Base-by-base conservation (phyloP, 2,797 vertebrate species). In the Distichodus sexfasciatus region DNA sequence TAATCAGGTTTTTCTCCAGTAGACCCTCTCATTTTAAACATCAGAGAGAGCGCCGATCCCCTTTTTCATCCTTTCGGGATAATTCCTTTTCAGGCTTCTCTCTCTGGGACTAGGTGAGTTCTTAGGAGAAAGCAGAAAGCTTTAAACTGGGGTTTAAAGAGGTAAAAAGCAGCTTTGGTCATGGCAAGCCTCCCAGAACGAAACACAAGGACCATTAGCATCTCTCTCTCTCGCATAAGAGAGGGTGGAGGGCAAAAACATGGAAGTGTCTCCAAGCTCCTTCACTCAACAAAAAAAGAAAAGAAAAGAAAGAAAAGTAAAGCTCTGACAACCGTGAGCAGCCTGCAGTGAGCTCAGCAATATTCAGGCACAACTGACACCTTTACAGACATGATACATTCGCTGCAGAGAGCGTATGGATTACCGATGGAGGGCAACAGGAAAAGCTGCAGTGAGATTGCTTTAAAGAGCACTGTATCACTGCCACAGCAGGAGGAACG, bases 81-180 rank as follows among this genome's bases (percentile, higher is more conserved):
- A 65, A 71, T 69, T 63, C 26, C 21, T 67, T 53, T 61, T 47
- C 33, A 51, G n/a, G 26, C 33, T 51, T 6, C 48, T 62, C 31
- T 69, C 62, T 54, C 4, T 26, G 28, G 46, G 15, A 57, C 53
- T 59, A 35, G 4, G 58, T 36, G 36, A 48, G 64, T 59, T 67
- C 17, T 64, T 38, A 50, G 55, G 47, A 48, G 33, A 70, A 35
- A 54, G 41, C 28, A 47, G 51, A 76, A 54, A 59, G 51, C 78
- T 68, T 76, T 41, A 54, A 79, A 73, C 48, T 43, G 19, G 17
- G 26, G 29, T 72, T 82, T 72, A 41, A 67, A 38, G 4, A 47
- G 14, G 33, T 72, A 57, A 71, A 71, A 66, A 61, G 46, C 36
- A 17, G 19, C 55, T 58, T 75, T 64, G 60, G 58, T 61, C 55